These are phyloP conservation scores for Hephaestus fuliginosus DNA, from an alignment of 2,797 vertebrate genomes.

Conservation along the genomic window DNA sequence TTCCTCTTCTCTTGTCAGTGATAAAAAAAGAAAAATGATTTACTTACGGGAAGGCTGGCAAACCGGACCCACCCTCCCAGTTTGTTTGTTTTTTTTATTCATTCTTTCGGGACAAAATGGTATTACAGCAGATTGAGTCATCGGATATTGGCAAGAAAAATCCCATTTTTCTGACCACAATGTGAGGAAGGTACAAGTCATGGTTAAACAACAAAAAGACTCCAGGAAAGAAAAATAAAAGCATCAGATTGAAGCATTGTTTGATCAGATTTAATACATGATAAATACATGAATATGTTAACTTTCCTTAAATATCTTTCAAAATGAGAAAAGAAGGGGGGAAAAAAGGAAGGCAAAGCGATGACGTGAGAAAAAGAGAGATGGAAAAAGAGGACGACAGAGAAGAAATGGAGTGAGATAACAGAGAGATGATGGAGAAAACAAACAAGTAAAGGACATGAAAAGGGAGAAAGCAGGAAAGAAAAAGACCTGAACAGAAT, in stretches of 20 bases:
- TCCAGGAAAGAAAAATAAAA: neutral
- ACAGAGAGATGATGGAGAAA: too few species aligned
- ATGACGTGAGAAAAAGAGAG: too few species aligned
- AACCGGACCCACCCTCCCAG: conserved; percentile 13
- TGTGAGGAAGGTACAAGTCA: conserved; percentile 18
- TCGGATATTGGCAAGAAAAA: conserved; percentile 4
- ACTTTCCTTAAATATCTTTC: neutral
- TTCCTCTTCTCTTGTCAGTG: conserved; percentile 36
- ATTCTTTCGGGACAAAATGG: neutral
- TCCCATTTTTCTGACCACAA: conserved; percentile 11
- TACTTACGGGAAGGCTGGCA: conserved; percentile 59
- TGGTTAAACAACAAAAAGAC: neutral
- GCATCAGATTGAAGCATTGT: too few species aligned
- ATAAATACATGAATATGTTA: neutral
- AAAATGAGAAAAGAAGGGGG: neutral
- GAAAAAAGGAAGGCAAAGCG: neutral
- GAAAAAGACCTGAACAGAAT: too few species aligned
- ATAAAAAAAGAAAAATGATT: conserved; percentile 28
- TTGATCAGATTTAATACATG: neutral
- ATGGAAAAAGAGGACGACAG: too few species aligned
- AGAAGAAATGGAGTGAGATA: too few species aligned
- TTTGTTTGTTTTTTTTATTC: neutral
- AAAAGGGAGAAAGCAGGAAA: too few species aligned
- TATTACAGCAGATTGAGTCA: conserved; percentile 45
- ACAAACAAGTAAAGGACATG: too few species aligned